Conservation (phyloP, 2,888 invertebrate genomes). For the Crematogaster levior region DNA sequence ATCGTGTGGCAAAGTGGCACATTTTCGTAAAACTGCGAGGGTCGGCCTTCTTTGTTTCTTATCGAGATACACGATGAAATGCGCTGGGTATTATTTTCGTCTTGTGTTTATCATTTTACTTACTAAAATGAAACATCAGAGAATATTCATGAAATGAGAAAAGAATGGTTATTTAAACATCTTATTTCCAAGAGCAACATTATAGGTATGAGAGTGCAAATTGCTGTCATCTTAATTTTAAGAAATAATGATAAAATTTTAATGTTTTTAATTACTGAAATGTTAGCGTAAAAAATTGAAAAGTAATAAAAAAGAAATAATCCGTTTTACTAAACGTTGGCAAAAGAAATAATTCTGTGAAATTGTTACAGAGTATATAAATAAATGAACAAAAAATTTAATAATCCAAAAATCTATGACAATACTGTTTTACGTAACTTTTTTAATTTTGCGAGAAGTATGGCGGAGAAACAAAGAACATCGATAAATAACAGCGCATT, state of each 20-base stretch:
- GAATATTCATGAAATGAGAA: not conserved
- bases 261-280: not conserved
- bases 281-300: not conserved
- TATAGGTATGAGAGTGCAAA: not conserved
- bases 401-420: not conserved
- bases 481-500: slow-evolving; percentile 38
- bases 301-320: not conserved
- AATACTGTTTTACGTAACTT: slow-evolving; percentile 29
- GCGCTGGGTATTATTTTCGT: not conserved
- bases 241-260: not conserved
- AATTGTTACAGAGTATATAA: not conserved
- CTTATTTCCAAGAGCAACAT: not conserved
- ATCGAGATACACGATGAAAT: not conserved
- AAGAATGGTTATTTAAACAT: not conserved
- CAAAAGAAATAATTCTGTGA: not conserved
- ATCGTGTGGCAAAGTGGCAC: not conserved
- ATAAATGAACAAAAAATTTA: not conserved
- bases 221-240: not conserved
- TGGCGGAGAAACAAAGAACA: not conserved
- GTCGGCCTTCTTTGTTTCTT: not conserved
- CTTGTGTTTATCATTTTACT: not conserved
- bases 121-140: not conserved
- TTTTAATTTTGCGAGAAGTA: slow-evolving; percentile 23
- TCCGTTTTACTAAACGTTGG: not conserved
- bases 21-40: slow-evolving; percentile 17